Evolutionary conservation across 2,888 invertebrate species (phyloP).

Genomic region (Mylabris sibirica): DNA sequence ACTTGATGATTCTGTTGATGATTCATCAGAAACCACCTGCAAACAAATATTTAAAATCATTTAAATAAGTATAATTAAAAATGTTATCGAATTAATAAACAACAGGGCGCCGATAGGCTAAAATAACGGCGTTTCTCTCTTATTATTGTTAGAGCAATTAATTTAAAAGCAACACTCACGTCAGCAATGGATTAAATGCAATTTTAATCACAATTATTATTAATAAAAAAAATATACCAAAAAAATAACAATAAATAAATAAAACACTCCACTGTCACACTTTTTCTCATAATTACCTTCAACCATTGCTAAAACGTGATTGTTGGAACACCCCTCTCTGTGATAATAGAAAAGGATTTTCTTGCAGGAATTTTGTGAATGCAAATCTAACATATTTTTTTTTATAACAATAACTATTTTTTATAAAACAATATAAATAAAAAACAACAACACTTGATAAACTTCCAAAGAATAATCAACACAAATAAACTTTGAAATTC

Average conservation of each 20-base stretch:
- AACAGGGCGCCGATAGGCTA: constrained; percentile 12
- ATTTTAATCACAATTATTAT: constrained; percentile 21
- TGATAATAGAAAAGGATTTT: constrained; percentile 37
- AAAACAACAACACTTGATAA: constrained; percentile 47
- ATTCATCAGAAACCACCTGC: constrained; percentile 73
- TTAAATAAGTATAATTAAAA: not conserved
- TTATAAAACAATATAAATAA: constrained; percentile 45
- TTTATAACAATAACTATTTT: not conserved
- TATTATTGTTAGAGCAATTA: not conserved
- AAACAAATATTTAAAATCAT: constrained; percentile 35
- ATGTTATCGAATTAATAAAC: not conserved
- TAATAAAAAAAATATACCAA: constrained; percentile 11
- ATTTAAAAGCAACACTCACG: constrained; percentile 7
- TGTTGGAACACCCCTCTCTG: constrained; percentile 50
- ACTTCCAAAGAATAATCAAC: constrained; percentile 39
- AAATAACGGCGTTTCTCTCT: constrained; percentile 5
- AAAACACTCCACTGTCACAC: constrained; percentile 42
- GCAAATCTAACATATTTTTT: constrained; percentile 44
- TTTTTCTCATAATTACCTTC: constrained; percentile 59
- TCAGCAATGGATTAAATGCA: constrained; percentile 10
- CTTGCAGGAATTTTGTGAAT: constrained; percentile 47
- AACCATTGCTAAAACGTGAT: constrained; percentile 61
- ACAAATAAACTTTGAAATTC: constrained; percentile 31
- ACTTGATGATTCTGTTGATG: constrained; percentile 72
- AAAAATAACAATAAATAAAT: constrained; percentile 41